Conservation (phyloP, 2,888 invertebrate species). For the Pheosia gnoma region DNA sequence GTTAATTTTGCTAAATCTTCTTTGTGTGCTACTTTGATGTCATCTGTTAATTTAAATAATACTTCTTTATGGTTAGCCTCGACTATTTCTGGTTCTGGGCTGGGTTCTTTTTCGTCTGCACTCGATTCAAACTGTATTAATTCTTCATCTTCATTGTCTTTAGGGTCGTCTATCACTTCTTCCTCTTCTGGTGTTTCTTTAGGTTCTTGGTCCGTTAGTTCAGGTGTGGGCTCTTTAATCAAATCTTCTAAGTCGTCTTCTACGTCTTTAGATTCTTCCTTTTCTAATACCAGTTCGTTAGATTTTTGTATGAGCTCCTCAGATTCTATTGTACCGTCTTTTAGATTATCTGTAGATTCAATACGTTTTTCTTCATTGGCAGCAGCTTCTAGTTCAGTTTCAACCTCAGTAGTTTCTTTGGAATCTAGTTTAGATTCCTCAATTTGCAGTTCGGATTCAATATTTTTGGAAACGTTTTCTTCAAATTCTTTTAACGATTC, state of each 20-base stretch:
- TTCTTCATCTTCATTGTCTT: conserved; percentile 24
- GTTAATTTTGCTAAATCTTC: conserved; percentile 53
- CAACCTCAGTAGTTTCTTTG: conserved; percentile 6
- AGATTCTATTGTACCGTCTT: background rate
- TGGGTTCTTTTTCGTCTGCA: conserved; percentile 11
- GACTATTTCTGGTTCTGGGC: conserved; percentile 25
- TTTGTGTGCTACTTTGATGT: conserved; percentile 43
- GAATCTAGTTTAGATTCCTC: conserved; percentile 18
- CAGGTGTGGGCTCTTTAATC: conserved; percentile 2
- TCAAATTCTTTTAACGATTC: conserved; percentile 18
- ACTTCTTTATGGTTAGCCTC: conserved; percentile 33
- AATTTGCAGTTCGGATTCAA: conserved; percentile 10
- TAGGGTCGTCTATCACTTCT: conserved; percentile 1
- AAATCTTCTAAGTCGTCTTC: background rate
- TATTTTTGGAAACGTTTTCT: conserved; percentile 23
- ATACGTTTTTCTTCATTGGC: conserved; percentile 11
- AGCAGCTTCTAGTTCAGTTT: conserved; percentile 17
- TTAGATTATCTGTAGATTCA: conserved; percentile 15
- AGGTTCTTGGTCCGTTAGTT: background rate
- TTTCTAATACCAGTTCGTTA: background rate
- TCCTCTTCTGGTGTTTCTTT: conserved; percentile 19
- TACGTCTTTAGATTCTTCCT: background rate
- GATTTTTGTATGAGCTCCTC: conserved; percentile 14
- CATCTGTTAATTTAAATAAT: conserved; percentile 46
- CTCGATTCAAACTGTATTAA: conserved; percentile 3